A percentile compares a stretch with the other conserved stretches of the same genome.
phyloP scores from a whole-genome alignment of 1,140 invertebrate genomes.

The Drosophila leontia region DNA sequence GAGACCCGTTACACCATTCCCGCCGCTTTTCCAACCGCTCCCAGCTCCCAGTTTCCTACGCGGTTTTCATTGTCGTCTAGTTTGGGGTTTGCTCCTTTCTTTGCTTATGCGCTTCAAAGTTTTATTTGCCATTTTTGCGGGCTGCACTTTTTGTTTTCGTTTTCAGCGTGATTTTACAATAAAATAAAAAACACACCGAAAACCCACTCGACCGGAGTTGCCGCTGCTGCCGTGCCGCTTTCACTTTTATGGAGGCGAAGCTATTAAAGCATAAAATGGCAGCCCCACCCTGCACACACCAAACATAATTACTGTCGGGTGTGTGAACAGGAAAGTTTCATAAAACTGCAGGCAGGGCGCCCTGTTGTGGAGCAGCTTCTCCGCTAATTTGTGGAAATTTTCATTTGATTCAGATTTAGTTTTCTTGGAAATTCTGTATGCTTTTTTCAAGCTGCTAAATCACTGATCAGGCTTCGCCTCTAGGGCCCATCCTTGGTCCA shows the following conservation, averaged over 20 bases:
- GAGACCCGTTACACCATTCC: conserved; percentile 13
- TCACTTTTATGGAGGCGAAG: conserved; percentile 58
- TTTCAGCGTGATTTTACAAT: conserved; percentile 67
- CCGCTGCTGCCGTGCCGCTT: conserved; percentile 47
- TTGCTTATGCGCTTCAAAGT: conserved; percentile 51
- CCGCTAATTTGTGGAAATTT: conserved; percentile 30
- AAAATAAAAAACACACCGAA: conserved; percentile 34
- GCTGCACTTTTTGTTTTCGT: conserved; percentile 55
- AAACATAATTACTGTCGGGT: conserved; percentile 53
- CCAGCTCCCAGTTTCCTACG: conserved; percentile 58
- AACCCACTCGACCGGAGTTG: conserved; percentile 45
- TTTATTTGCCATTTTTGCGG: conserved; percentile 66
- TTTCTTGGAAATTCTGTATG: not conserved
- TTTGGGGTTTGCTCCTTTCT: conserved; percentile 41
- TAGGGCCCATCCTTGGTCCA: conserved; percentile 10
- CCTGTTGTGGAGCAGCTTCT: conserved; percentile 17
- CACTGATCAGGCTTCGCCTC: not conserved
- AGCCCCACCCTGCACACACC: conserved; percentile 5
- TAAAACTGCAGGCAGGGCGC: conserved; percentile 36
- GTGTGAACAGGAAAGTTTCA: conserved; percentile 30
- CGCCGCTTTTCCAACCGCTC: conserved; percentile 24
- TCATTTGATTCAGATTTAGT: conserved; percentile 9
- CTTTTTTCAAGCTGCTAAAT: not conserved
- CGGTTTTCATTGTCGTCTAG: conserved; percentile 60
- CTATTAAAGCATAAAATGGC: conserved; percentile 71